phyloP scores from a whole-genome alignment of 1,140 invertebrate genomes.

The Camponotus floridanus region DNA sequence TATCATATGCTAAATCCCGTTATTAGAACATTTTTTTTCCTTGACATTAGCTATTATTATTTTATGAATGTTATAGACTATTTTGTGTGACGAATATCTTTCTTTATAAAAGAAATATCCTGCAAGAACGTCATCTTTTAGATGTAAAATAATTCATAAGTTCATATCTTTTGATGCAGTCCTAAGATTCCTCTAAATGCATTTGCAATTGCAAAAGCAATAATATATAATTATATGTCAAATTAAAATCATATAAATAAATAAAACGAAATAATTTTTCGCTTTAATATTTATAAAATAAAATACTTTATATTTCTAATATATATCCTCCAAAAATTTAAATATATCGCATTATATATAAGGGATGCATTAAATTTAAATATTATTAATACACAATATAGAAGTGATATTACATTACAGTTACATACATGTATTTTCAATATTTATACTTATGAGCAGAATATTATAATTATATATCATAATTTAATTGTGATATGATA shows the following conservation, averaged over 20 bases:
- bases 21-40: neutral
- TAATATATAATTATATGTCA: too few relatives aligned
- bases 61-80: neutral
- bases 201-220: too few relatives aligned
- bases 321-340: too few relatives aligned
- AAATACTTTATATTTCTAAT: too few relatives aligned
- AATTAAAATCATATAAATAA: too few relatives aligned
- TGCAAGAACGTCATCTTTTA: neutral
- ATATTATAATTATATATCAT: neutral
- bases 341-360: too few relatives aligned
- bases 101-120: neutral
- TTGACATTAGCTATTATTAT: neutral
- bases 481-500: constrained; percentile 4
- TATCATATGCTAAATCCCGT: neutral
- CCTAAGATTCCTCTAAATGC: neutral
- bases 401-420: too few relatives aligned
- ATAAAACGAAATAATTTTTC: too few relatives aligned
- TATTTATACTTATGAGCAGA: neutral
- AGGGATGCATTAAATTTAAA: too few relatives aligned
- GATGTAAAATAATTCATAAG: constrained; percentile 3
- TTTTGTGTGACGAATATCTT: neutral
- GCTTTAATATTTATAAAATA: too few relatives aligned
- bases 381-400: too few relatives aligned
- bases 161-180: neutral
- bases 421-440: neutral